Evolutionary conservation across 1,140 invertebrate genomes (phyloP).

Genomic region (Parasteatoda tepidariorum): DNA sequence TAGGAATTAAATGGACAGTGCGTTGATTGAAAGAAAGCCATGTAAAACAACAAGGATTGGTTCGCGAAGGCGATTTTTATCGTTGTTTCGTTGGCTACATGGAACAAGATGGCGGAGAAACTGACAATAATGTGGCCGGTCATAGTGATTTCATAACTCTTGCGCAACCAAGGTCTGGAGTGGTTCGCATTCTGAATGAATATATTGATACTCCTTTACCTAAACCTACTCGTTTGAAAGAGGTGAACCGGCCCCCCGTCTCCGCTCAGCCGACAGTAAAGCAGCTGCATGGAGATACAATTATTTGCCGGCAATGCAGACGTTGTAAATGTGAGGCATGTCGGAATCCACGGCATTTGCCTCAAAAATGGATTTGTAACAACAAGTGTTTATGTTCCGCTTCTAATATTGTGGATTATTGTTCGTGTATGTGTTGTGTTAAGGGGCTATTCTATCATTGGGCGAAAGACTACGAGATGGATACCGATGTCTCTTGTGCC

Average conservation of each 20-base stretch:
- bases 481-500: slow-evolving; percentile 78
- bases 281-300: slow-evolving; percentile 70
- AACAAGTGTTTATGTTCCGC: slow-evolving; percentile 87
- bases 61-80: background rate
- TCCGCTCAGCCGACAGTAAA: slow-evolving; percentile 56
- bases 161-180: slow-evolving; percentile 79
- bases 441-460: slow-evolving; percentile 94
- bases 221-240: slow-evolving; percentile 64
- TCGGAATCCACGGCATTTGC: slow-evolving; percentile 83
- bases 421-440: slow-evolving; percentile 92
- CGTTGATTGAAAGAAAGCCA: background rate
- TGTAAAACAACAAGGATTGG: slow-evolving; percentile 2
- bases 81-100: slow-evolving; percentile 14
- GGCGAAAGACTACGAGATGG: slow-evolving; percentile 77
- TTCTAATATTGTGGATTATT: slow-evolving; percentile 86
- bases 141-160: slow-evolving; percentile 69
- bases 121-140: slow-evolving; percentile 17
- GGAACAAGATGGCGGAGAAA: slow-evolving; percentile 55
- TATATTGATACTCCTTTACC: slow-evolving; percentile 86
- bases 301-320: slow-evolving; percentile 86
- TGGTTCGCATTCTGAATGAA: slow-evolving; percentile 81
- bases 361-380: slow-evolving; percentile 88
- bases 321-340: slow-evolving; percentile 89
- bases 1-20: background rate
- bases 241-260: slow-evolving; percentile 60